Percentiles rank a stretch among this genome's conserved stretches.
Conservation (phyloP, 1,140 invertebrate genomes). For the Papilio xuthus region DNA sequence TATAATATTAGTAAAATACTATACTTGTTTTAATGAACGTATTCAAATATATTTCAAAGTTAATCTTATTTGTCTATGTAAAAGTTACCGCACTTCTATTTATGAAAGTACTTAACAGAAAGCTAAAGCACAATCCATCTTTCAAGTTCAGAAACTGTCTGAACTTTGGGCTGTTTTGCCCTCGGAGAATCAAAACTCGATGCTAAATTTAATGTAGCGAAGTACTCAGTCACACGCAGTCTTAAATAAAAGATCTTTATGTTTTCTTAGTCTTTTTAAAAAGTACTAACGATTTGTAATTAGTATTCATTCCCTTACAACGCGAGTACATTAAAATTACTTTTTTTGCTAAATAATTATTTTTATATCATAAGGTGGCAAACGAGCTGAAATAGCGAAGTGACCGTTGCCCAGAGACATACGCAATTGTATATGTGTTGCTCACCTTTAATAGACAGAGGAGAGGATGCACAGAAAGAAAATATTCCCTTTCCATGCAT, state of each 20-base stretch:
- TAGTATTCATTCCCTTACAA: background rate
- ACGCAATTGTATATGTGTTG: too few species aligned
- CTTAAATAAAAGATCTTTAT: background rate
- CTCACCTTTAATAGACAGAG: too few species aligned
- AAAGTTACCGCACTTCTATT: background rate
- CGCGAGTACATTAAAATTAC: too few species aligned
- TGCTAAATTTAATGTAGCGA: constrained; percentile 23
- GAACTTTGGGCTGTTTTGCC: constrained; percentile 31
- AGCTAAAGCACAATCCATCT: constrained; percentile 31
- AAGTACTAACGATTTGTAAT: background rate
- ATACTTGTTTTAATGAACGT: background rate
- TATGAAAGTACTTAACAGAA: constrained; percentile 31
- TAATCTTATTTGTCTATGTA: constrained; percentile 14
- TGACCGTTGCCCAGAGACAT: too few species aligned
- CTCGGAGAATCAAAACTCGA: constrained; percentile 33
- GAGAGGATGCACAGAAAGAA: too few species aligned
- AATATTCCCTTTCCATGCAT: too few species aligned
- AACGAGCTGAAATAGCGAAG: too few species aligned
- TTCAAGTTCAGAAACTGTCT: constrained; percentile 35
- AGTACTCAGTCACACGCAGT: constrained; percentile 27
- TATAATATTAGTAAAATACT: too few species aligned
- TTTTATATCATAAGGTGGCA: too few species aligned
- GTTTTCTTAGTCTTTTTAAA: background rate
- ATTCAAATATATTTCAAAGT: background rate
- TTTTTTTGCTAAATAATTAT: too few species aligned